Evolutionary conservation across 2,797 vertebrate genomes (phyloP).

Genomic region (Eurystomus glaucurus): DNA sequence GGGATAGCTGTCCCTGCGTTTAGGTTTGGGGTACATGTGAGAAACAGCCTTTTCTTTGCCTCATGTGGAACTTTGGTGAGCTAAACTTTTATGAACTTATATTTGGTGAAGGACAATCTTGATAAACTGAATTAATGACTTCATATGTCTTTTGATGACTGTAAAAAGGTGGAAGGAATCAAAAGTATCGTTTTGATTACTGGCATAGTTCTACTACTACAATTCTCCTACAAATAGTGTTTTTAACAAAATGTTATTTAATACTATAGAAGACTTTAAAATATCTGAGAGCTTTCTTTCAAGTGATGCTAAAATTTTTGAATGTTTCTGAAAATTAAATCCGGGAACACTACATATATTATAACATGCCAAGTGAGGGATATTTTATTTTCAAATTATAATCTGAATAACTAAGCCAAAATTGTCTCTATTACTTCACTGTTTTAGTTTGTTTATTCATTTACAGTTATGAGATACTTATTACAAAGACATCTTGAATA

Average conservation of each 20-base stretch:
- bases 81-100: background rate
- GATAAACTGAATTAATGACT: background rate
- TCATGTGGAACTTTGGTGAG: rapidly evolving
- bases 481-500: background rate
- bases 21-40: background rate
- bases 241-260: background rate
- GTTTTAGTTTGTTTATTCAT: background rate
- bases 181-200: background rate
- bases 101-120: background rate
- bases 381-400: background rate
- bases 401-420: background rate
- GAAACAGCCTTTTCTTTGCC: background rate
- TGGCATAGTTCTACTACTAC: background rate
- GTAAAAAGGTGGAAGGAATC: background rate
- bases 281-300: background rate
- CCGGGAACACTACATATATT: rapidly evolving
- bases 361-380: background rate
- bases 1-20: background rate
- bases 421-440: background rate
- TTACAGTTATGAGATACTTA: background rate
- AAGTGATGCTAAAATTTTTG: background rate
- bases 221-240: background rate
- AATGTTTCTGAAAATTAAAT: background rate
- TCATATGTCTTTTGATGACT: background rate
- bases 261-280: background rate